A percentile compares a stretch with the other conserved stretches of the same genome.
Conservation (phyloP, 1,140 invertebrate genomes). For the Brachionus angularis region DNA sequence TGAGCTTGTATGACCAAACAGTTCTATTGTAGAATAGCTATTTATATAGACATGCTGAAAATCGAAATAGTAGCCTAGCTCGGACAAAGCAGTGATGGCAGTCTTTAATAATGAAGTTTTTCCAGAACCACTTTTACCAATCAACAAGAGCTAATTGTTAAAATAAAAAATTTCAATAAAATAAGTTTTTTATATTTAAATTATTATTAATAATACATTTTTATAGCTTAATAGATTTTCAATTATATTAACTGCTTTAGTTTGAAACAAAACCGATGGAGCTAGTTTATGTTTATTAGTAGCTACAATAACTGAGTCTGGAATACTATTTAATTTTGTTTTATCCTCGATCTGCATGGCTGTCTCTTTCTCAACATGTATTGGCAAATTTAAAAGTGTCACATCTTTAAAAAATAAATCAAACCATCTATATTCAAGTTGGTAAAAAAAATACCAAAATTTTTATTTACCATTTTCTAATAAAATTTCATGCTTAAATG, state of each 20-base stretch:
- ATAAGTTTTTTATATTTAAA: too few species aligned
- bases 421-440: not conserved
- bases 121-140: conserved; percentile 34
- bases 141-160: not conserved
- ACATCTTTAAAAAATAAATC: not conserved
- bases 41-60: conserved; percentile 26
- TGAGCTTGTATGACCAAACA: conserved; percentile 7
- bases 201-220: not conserved
- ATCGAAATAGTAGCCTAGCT: conserved; percentile 11
- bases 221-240: conserved; percentile 39
- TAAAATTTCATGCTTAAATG: not conserved
- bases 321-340: conserved; percentile 15
- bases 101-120: conserved; percentile 35
- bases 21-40: conserved; percentile 9
- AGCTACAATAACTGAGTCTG: conserved; percentile 1
- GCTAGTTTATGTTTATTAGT: conserved; percentile 23
- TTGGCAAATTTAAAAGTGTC: conserved; percentile 10
- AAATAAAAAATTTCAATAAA: not conserved
- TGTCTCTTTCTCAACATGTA: conserved; percentile 18
- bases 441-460: not conserved
- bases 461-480: conserved; percentile 21
- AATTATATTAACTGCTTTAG: conserved; percentile 12
- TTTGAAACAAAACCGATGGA: conserved; percentile 31
- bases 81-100: not conserved
- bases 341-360: conserved; percentile 29